These are phyloP conservation scores for Narcine bancroftii DNA, from an alignment of 2,113 vertebrate species.

Conservation along the genomic window DNA sequence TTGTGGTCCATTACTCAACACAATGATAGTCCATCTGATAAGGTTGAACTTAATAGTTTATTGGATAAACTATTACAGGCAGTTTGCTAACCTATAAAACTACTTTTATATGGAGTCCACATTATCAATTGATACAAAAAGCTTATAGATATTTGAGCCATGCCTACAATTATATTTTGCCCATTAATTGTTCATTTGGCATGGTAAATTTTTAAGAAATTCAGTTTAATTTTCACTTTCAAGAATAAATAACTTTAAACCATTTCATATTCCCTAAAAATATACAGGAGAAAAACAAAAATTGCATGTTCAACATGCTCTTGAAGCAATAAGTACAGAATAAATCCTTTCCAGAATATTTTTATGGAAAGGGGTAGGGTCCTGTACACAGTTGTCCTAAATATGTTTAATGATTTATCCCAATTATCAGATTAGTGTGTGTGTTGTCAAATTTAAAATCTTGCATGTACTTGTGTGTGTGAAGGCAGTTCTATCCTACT, in stretches of 20 bases:
- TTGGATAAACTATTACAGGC: background rate
- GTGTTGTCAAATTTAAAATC: too few species aligned
- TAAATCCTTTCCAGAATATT: background rate
- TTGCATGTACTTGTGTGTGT: too few species aligned
- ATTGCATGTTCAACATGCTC: background rate
- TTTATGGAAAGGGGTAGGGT: too few species aligned
- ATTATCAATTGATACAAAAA: background rate
- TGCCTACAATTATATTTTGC: background rate
- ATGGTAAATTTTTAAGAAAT: background rate
- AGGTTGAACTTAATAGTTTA: background rate
- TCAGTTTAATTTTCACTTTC: background rate
- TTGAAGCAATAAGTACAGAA: background rate
- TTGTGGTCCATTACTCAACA: background rate
- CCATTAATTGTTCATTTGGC: background rate
- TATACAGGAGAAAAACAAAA: background rate
- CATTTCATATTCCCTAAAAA: background rate
- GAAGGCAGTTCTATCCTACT: conserved; percentile 1
- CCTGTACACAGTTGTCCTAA: too few species aligned
- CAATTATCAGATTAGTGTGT: too few species aligned
- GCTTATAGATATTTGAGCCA: background rate
- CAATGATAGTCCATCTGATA: background rate
- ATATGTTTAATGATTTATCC: too few species aligned
- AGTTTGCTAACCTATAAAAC: background rate
- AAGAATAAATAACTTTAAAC: background rate
- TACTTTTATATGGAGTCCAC: background rate